Conservation (phyloP, 2,113 vertebrate species). For the Sterrhoptilus dennistouni region DNA sequence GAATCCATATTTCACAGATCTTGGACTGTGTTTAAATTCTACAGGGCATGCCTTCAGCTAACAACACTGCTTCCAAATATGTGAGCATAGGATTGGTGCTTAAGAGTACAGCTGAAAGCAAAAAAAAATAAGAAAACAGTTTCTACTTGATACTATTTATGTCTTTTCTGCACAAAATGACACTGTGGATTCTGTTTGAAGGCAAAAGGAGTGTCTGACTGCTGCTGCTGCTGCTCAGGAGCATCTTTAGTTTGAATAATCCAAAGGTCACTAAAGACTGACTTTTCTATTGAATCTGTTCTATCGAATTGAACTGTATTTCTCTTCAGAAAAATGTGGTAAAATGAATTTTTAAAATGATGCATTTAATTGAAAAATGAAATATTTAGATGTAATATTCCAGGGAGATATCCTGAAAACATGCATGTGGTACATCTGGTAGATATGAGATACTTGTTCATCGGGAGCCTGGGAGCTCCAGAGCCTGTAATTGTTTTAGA, state of each 20-base stretch:
- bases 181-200: background rate
- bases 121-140: background rate
- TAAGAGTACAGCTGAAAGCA: background rate
- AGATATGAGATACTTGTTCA: background rate
- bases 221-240: background rate
- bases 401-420: background rate
- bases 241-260: background rate
- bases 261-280: background rate
- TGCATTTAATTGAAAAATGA: background rate
- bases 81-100: background rate
- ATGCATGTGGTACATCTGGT: background rate
- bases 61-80: background rate
- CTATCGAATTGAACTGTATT: background rate
- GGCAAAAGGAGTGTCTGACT: background rate
- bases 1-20: slow-evolving; percentile 13
- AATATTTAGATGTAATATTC: background rate
- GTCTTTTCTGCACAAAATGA: background rate
- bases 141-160: background rate
- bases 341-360: background rate
- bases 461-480: background rate
- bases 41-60: slow-evolving; percentile 28
- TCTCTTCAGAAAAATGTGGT: background rate
- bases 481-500: background rate
- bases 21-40: slow-evolving; percentile 22
- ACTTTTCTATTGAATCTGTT: background rate